Conservation (phyloP, 1,140 invertebrate genomes). For the Trissolcus basalis region DNA sequence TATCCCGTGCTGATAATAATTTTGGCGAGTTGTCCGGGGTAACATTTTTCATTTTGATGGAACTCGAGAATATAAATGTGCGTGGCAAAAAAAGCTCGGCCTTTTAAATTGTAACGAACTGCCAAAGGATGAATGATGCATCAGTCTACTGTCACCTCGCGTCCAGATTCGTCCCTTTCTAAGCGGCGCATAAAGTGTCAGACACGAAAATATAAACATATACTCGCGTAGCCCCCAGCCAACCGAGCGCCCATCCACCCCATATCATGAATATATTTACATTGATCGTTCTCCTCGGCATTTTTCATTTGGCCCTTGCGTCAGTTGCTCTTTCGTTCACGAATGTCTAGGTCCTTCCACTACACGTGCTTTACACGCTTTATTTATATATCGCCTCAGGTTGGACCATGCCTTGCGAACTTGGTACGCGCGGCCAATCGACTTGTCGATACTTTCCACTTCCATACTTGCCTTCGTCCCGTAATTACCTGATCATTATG, state of each 20-base stretch:
- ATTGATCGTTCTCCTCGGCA: constrained; percentile 75
- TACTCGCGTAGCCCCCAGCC: constrained; percentile 60
- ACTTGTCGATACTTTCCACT: constrained; percentile 38
- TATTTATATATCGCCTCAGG: constrained; percentile 63
- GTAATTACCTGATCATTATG: constrained; percentile 21
- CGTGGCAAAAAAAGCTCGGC: constrained; percentile 47
- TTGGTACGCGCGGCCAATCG: constrained; percentile 17
- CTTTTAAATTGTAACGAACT: constrained; percentile 78
- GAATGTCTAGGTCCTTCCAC: constrained; percentile 43
- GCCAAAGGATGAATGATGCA: constrained; percentile 77
- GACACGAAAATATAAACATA: constrained; percentile 57
- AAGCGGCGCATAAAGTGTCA: constrained; percentile 55
- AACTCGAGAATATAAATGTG: constrained; percentile 13
- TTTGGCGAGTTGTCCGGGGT: constrained; percentile 22
- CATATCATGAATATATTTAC: constrained; percentile 77
- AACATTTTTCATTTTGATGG: constrained; percentile 45
- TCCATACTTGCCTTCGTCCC: neutral
- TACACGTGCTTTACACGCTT: constrained; percentile 50
- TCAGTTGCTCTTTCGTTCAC: constrained; percentile 58
- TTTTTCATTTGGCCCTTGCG: constrained; percentile 74
- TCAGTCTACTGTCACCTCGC: constrained; percentile 70
- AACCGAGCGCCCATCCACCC: constrained; percentile 63
- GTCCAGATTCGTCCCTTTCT: constrained; percentile 55
- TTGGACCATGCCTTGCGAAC: constrained; percentile 35
- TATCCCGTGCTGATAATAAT: constrained; percentile 23